Percentiles rank a stretch among this genome's conserved stretches.
These are phyloP conservation scores for Syrrhaptes paradoxus DNA, from an alignment of 2,113 vertebrate genomes.

Conservation along the genomic window DNA sequence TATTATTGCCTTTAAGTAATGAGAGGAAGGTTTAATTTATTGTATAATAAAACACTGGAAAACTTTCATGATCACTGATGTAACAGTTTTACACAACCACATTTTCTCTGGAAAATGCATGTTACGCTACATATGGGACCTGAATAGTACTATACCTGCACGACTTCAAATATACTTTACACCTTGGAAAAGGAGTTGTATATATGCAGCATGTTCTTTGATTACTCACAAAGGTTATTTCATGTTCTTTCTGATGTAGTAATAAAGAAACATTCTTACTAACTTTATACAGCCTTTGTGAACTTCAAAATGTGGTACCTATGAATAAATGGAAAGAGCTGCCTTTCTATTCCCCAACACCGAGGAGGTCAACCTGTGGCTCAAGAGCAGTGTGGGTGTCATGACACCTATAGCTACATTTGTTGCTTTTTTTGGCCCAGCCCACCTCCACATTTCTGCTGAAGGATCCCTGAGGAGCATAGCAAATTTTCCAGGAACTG, in stretches of 20 bases:
- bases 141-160: not conserved
- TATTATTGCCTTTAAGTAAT: not conserved
- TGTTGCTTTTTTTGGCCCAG: not conserved
- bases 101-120: not conserved
- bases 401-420: not conserved
- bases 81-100: not conserved
- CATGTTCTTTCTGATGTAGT: not conserved
- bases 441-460: not conserved
- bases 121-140: not conserved
- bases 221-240: not conserved
- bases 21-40: not conserved
- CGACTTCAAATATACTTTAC: not conserved
- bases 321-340: not conserved
- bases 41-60: not conserved
- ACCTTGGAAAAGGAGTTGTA: not conserved
- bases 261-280: not conserved
- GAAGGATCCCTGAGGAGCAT: not conserved
- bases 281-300: not conserved
- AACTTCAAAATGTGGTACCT: not conserved
- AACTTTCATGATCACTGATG: not conserved
- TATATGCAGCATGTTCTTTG: not conserved
- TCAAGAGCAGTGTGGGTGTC: not conserved
- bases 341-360: not conserved
- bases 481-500: not conserved
- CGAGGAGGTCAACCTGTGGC: too few species aligned